Evolutionary conservation across 2,888 invertebrate species (phyloP).

Genomic region (Platycheirus rosarum): DNA sequence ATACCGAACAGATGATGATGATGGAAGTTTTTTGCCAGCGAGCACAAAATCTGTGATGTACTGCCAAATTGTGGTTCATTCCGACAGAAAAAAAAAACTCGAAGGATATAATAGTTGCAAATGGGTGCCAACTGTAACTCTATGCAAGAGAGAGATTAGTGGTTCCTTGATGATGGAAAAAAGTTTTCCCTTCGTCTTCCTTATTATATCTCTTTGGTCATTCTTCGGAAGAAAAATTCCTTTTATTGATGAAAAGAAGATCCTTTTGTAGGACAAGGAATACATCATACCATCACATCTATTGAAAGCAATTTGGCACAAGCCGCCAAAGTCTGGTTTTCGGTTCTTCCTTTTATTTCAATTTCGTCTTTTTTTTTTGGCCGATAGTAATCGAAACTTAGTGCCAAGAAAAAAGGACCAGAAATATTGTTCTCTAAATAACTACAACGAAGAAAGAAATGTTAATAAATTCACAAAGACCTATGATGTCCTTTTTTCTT

Average conservation of each 20-base stretch:
- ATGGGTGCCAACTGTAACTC: slow-evolving; percentile 33
- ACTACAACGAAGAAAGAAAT: slow-evolving; percentile 10
- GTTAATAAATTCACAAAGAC: slow-evolving; percentile 22
- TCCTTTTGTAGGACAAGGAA: slow-evolving; percentile 10
- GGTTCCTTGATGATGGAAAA: slow-evolving; percentile 15
- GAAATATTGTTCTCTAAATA: background rate
- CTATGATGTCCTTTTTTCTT: slow-evolving; percentile 9
- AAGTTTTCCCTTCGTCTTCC: background rate
- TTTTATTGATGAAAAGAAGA: slow-evolving; percentile 7
- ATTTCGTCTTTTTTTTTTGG: background rate
- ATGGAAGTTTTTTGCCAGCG: slow-evolving; percentile 9
- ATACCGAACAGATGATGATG: slow-evolving; percentile 30
- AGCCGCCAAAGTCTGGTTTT: slow-evolving; percentile 7
- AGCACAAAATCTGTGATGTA: slow-evolving; percentile 37
- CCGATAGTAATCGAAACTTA: slow-evolving; percentile 17
- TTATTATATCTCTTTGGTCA: slow-evolving; percentile 19
- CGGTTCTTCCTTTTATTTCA: background rate
- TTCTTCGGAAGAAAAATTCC: slow-evolving; percentile 10
- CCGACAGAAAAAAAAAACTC: background rate
- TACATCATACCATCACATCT: background rate
- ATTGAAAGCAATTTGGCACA: slow-evolving; percentile 35
- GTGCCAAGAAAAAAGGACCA: slow-evolving; percentile 30
- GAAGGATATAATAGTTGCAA: slow-evolving; percentile 31
- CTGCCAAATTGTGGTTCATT: slow-evolving; percentile 63
- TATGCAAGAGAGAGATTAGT: slow-evolving; percentile 13